Evolutionary conservation across 2,113 vertebrate species (phyloP).

Genomic region (Taurulus bubalis): DNA sequence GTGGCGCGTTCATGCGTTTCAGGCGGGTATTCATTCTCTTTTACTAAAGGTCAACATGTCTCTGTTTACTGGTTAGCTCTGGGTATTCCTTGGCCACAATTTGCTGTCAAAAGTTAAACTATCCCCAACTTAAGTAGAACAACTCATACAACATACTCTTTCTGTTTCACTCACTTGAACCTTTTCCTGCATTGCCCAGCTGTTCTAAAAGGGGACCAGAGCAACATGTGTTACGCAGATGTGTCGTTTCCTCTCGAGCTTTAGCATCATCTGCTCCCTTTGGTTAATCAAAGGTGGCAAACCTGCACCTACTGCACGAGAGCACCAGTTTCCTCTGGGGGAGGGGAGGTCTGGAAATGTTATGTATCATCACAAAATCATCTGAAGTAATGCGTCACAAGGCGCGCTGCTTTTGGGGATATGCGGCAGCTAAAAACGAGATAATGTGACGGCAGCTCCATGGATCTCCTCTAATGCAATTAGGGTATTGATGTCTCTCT

Average conservation of each 20-base stretch:
- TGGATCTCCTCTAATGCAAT: neutral
- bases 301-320: slow-evolving; percentile 27
- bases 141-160: neutral
- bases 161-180: neutral
- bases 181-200: neutral
- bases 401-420: neutral
- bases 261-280: slow-evolving; percentile 32
- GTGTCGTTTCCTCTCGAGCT: slow-evolving; percentile 29
- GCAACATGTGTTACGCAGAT: slow-evolving; percentile 37
- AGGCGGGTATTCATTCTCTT: neutral
- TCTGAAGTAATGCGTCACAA: neutral
- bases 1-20: neutral
- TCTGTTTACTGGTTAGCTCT: neutral
- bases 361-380: slow-evolving; percentile 12
- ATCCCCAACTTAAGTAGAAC: neutral
- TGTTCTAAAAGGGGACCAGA: slow-evolving; percentile 4
- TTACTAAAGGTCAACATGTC: neutral
- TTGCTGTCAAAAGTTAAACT: neutral
- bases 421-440: slow-evolving; percentile 1
- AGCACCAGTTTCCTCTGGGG: slow-evolving; percentile 26
- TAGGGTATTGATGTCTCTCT: neutral
- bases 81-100: neutral
- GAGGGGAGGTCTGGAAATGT: slow-evolving; percentile 5
- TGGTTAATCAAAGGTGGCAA: slow-evolving; percentile 33
- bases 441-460: neutral